A percentile compares a stretch with the other conserved stretches of the same genome.
Conservation (phyloP, 1,140 invertebrate species). For the Potamilus streckersoni region DNA sequence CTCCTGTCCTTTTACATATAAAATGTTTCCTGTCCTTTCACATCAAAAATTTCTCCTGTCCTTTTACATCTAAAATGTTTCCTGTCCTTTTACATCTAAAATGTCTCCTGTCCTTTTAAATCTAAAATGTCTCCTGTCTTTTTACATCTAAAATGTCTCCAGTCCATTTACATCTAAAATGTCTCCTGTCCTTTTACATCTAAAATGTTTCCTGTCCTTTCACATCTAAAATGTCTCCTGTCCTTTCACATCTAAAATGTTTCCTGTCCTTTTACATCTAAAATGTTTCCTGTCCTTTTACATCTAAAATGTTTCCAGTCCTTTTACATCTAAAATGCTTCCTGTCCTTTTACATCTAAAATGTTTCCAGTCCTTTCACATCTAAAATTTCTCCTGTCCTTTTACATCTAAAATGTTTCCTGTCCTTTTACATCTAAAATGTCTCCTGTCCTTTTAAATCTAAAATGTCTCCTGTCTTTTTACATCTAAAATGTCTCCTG, state of each 20-base stretch:
- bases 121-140: no score
- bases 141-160: neutral
- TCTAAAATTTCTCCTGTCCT: neutral
- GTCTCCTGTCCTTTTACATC: neutral
- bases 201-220: neutral
- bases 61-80: neutral
- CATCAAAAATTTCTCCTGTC: neutral
- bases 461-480: no score
- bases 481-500: neutral
- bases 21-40: no score
- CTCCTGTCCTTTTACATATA: no score
- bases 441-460: no score
- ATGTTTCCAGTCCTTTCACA: neutral
- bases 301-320: neutral
- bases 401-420: neutral
- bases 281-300: no score
- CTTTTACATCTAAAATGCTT: neutral
- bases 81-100: neutral
- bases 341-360: neutral
- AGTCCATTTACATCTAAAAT: neutral
- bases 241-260: neutral
- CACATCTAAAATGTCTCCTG: neutral
- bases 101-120: no score
- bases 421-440: neutral
- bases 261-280: no score